Conservation (phyloP, 2,888 invertebrate genomes). For the Nasonia oneida region DNA sequence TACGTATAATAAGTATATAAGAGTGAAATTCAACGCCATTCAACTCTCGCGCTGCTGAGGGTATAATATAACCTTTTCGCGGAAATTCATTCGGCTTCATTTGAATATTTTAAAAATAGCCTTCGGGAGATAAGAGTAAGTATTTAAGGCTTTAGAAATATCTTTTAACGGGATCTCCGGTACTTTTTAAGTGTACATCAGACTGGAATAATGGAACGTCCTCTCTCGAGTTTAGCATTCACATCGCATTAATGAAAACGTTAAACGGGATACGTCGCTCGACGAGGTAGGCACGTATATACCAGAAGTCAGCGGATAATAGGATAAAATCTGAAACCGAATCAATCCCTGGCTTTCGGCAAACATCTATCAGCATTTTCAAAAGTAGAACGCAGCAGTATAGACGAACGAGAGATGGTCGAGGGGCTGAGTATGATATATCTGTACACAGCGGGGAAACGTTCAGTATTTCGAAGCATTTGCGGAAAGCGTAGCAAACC, state of each 20-base stretch:
- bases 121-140: slow-evolving; percentile 1
- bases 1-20: not conserved
- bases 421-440: not conserved
- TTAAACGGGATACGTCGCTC: not conserved
- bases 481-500: not conserved
- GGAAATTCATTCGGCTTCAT: not conserved
- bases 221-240: not conserved
- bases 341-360: not conserved
- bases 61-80: not conserved
- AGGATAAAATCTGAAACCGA: not conserved
- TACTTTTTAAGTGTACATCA: not conserved
- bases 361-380: not conserved
- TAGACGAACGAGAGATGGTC: not conserved
- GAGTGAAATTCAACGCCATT: not conserved
- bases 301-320: not conserved
- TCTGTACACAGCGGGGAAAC: not conserved
- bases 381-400: not conserved
- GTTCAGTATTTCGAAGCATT: slow-evolving; percentile 41
- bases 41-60: not conserved
- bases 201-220: not conserved
- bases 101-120: slow-evolving; percentile 16
- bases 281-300: not conserved
- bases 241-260: not conserved
- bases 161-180: not conserved
- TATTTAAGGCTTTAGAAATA: slow-evolving; percentile 3